Percentiles rank a stretch among this genome's conserved stretches.
These are phyloP conservation scores for Megalonaias nervosa DNA, from an alignment of 1,140 invertebrate species.

Conservation along the genomic window DNA sequence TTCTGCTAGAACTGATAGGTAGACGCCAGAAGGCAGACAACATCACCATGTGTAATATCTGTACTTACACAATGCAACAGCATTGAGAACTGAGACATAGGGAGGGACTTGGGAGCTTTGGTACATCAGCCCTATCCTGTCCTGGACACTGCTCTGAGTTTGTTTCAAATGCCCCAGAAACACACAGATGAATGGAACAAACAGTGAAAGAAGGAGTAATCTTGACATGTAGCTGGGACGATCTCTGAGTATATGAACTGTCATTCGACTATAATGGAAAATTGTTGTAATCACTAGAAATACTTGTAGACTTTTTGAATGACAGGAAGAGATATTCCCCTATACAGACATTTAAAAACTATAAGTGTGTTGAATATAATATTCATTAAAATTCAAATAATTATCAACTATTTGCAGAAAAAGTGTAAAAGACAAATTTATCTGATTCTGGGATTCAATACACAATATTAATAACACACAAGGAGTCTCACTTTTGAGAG, in stretches of 20 bases:
- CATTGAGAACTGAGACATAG: slow-evolving; percentile 49
- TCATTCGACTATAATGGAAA: slow-evolving; percentile 55
- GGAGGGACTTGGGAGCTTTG: slow-evolving; percentile 53
- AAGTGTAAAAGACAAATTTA: too few species aligned
- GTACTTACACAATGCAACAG: slow-evolving; percentile 36
- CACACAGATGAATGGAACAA: slow-evolving; percentile 56
- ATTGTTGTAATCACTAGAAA: neutral
- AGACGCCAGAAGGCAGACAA: neutral
- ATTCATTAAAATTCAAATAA: too few species aligned
- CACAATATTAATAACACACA: too few species aligned
- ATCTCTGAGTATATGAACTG: slow-evolving; percentile 58
- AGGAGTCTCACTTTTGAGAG: too few species aligned
- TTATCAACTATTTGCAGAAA: too few species aligned
- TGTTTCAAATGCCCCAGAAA: slow-evolving; percentile 56
- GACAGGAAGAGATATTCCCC: too few species aligned
- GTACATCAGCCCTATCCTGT: slow-evolving; percentile 57
- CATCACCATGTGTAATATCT: neutral
- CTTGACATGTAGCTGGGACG: slow-evolving; percentile 52
- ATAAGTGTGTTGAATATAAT: too few species aligned
- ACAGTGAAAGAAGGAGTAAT: slow-evolving; percentile 49
- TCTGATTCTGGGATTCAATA: too few species aligned
- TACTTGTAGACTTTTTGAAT: neutral
- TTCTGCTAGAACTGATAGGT: neutral
- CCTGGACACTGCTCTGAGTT: slow-evolving; percentile 57
- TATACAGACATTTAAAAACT: too few species aligned